phyloP scores from a whole-genome alignment of 2,888 invertebrate species.

The Brachyptera risi region DNA sequence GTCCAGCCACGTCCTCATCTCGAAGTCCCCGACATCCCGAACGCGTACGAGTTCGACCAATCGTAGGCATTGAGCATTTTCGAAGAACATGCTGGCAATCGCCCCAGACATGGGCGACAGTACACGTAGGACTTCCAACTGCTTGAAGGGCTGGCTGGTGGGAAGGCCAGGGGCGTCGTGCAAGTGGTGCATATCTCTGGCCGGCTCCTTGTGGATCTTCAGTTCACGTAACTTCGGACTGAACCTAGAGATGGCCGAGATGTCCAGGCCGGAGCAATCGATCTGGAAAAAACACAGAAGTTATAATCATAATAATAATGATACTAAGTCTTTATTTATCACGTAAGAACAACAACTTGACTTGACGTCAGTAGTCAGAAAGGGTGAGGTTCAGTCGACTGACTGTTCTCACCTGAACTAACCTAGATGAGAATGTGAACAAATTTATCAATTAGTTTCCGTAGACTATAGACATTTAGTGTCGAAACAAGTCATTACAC shows the following conservation, averaged over 20 bases:
- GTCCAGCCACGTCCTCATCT: constrained; percentile 25
- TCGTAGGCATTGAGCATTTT: constrained; percentile 18
- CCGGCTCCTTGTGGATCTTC: constrained; percentile 18
- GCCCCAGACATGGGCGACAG: constrained; percentile 18
- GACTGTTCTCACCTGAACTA: too few relatives aligned
- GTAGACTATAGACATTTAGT: too few relatives aligned
- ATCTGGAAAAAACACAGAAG: neutral
- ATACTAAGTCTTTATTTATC: too few relatives aligned
- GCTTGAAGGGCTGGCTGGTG: neutral
- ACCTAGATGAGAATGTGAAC: too few relatives aligned
- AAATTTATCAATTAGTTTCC: too few relatives aligned
- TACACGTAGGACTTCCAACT: neutral
- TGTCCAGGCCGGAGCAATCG: constrained; percentile 16
- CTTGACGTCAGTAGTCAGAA: too few relatives aligned
- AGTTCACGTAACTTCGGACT: constrained; percentile 24
- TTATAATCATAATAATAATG: too few relatives aligned
- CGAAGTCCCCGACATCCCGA: constrained; percentile 20
- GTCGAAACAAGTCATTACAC: too few relatives aligned
- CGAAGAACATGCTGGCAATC: constrained; percentile 22
- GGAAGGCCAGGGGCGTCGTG: neutral
- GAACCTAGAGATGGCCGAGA: constrained; percentile 18
- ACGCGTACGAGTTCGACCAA: constrained; percentile 24
- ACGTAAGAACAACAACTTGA: too few relatives aligned
- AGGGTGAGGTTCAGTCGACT: too few relatives aligned
- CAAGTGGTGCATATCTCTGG: constrained; percentile 10